Base-by-base conservation (phyloP, 2,888 invertebrate species). In the Lucinisca nassula region DNA sequence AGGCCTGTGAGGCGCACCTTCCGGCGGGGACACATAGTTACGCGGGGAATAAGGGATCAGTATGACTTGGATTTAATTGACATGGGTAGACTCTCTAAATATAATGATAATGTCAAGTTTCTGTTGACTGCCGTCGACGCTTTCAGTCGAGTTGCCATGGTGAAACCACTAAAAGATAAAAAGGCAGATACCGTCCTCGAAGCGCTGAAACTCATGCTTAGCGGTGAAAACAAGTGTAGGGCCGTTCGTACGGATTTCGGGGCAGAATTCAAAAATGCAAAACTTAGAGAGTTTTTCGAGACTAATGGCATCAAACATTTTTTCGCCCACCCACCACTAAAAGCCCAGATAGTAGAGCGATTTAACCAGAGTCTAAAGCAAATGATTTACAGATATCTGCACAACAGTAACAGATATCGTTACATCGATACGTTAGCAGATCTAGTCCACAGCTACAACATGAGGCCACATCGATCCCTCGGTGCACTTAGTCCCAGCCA, bases 121-220 rank as follows among this genome's bases (percentile, higher is more conserved):
- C 37, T 72, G 37, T 37, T 72, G 27, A 40, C 40, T n/a, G 72
- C 72, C 24, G 24, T 72, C 14, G 72, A 72, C 24, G 35, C 40
- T 38, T 72, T 72, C 72, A 72, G 27, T n/a, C 72, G 72, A 6
- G 72, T 72, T 38, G 72, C 72, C n/a, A 72, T 72, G 72, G 72
- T 40, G n/a, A 40, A 38, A 24, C 72, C 72, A 24, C 21, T 72
- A 37, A 72, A 72, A 21, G 40, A 72, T 30, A 72, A 72, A 37
- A 72, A 38, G 21, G 72, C 72, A 40, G 40, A 72, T 24, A 38
- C 72, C 37, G 72, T 72, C 21, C 38, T 72, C 21, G 37, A 24
- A 30, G 72, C 72, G 21, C 37, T 72, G 24, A 40, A 72, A 40
- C 37, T 24, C 4, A 72, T 72, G 72, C 37, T 72, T 2, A n/a